Evolutionary conservation across 1,140 invertebrate species (phyloP), one percentile per base, ranked within the genome.

Genomic region (Oscheius sp.): DNA sequence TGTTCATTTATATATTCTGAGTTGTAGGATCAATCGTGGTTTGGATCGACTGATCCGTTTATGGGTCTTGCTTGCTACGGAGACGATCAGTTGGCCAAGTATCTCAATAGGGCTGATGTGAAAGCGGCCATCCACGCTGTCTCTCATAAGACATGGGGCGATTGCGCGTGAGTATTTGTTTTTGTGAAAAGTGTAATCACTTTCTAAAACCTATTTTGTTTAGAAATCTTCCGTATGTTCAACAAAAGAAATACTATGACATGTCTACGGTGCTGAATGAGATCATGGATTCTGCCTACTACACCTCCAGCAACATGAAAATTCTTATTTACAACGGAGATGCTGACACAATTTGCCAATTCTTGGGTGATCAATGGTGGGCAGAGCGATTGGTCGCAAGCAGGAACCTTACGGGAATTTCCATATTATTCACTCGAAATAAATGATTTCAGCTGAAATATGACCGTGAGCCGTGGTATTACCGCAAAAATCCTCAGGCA

Each of bases 361-460:
- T 87, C 76, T 79, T 88, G 2, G 87, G 86, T 49, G 87, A 87
- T 77, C 83, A 88, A 78, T 88, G 87, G 87, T 88, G 88, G 80
- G 81, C 85, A 3, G 84, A 88, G 35, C 74, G 77, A 15, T 55
- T 77, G 18, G 67, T 66, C n/a, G 52, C 42, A 0, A 76, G 68
- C 31, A 35, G 59, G 28, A 71, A 64, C 29, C 13, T 71, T 0
- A 71, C 69, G 4, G 69, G 15, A 23, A 23, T 7, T 55, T 10
- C 38, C 38, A 42, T 42, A 42, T 10, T n/a, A 10, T 42, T 42
- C n/a, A n/a, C 7, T 72, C 31, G 4, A 26, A 59, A n/a, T 10
- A 10, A 42, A 42, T 10, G 38, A 20, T 59, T 77, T 32, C n/a
- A 61, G 36, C 59, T 73, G 2, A 58, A 35, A 13, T 29, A 59